Conservation (phyloP, 2,888 invertebrate genomes). For the Ennomos fuscantarius region DNA sequence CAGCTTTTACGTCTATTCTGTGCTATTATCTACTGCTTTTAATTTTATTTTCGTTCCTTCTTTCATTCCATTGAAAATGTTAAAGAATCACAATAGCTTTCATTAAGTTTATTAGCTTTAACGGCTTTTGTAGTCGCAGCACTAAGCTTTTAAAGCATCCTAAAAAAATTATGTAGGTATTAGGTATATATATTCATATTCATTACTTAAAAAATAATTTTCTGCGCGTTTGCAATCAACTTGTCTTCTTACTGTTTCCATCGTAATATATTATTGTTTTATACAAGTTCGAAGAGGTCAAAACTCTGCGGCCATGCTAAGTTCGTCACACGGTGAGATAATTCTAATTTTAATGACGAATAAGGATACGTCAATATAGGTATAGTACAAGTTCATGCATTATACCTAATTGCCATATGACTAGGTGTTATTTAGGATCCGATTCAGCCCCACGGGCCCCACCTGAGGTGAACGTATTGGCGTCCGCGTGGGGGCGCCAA, state of each 20-base stretch:
- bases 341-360: background rate
- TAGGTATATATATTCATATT: too few species aligned
- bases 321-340: constrained; percentile 2
- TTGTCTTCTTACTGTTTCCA: background rate
- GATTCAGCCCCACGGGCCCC: constrained; percentile 70
- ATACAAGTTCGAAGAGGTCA: background rate
- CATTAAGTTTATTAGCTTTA: constrained; percentile 24
- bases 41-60: constrained; percentile 33
- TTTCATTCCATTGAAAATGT: constrained; percentile 33
- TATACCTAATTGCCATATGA: constrained; percentile 37
- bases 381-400: constrained; percentile 33
- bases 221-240: constrained; percentile 9
- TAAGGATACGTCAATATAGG: background rate
- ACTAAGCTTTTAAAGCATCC: constrained; percentile 22
- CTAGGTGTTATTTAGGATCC: constrained; percentile 45
- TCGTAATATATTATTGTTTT: background rate
- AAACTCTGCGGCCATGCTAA: constrained; percentile 3
- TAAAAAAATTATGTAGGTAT: constrained; percentile 2
- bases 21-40: constrained; percentile 24
- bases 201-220: constrained; percentile 3
- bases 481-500: constrained; percentile 82
- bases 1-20: constrained; percentile 27
- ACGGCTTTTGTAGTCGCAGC: constrained; percentile 17
- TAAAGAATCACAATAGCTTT: constrained; percentile 30
- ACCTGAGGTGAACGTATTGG: constrained; percentile 81